A percentile compares a stretch with the other conserved stretches of the same genome.
phyloP scores from a whole-genome alignment of 2,888 invertebrate species.

The Elegia similella region DNA sequence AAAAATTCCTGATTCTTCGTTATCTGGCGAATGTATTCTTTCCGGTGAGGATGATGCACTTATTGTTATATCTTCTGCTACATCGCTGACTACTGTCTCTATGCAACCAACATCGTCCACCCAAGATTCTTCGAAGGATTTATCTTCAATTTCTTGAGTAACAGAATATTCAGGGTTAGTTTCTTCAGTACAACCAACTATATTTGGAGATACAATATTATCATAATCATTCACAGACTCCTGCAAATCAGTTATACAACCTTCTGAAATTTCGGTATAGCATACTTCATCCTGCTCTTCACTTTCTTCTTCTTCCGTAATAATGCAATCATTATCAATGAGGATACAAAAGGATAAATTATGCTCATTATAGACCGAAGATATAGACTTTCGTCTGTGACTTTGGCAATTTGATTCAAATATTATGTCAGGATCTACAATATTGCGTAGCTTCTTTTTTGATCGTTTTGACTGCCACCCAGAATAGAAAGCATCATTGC shows the following conservation, averaged over 20 bases:
- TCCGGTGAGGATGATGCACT: slow-evolving; percentile 48
- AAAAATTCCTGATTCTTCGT: slow-evolving; percentile 34
- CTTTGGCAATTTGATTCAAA: slow-evolving; percentile 32
- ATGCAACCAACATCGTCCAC: slow-evolving; percentile 71
- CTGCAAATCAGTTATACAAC: slow-evolving; percentile 39
- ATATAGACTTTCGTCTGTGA: slow-evolving; percentile 67
- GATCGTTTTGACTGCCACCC: slow-evolving; percentile 50
- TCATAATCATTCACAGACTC: slow-evolving; percentile 29
- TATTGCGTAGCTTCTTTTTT: slow-evolving; percentile 39
- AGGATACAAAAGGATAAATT: slow-evolving; percentile 70
- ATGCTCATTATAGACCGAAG: slow-evolving; percentile 60
- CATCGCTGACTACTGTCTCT: slow-evolving; percentile 71
- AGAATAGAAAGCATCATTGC: slow-evolving; percentile 28
- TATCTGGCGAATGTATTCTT: slow-evolving; percentile 34
- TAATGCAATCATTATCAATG: slow-evolving; percentile 65
- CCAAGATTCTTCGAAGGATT: slow-evolving; percentile 57
- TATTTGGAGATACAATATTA: slow-evolving; percentile 18
- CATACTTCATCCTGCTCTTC: slow-evolving; percentile 54
- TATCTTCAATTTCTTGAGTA: slow-evolving; percentile 42
- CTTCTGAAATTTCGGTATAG: slow-evolving; percentile 52
- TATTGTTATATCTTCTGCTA: slow-evolving; percentile 60
- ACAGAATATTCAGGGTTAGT: slow-evolving; percentile 37
- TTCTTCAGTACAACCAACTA: slow-evolving; percentile 21
- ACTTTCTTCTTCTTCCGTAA: slow-evolving; percentile 60
- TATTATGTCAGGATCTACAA: slow-evolving; percentile 27